Base-by-base conservation (phyloP, 2,113 vertebrate genomes). In the Pseudorhombus dupliciocellatus region DNA sequence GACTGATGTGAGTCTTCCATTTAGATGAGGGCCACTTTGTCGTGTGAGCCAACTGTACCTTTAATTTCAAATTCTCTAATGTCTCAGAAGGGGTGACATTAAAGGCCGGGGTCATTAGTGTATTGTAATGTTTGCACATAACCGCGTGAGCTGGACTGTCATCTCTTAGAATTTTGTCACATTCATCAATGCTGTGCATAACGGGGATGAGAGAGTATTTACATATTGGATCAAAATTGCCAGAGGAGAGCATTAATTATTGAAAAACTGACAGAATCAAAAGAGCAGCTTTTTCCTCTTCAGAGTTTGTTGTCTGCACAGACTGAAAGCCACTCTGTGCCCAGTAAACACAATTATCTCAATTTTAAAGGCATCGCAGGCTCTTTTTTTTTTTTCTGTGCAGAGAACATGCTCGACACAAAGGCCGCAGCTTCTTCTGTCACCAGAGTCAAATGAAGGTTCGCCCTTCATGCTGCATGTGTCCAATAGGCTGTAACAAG, bases 271-370 rank as follows among this genome's bases (percentile, higher is more conserved):
- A 84, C 84, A 87, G 86, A 91, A 91, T 92, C 88, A 93, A 90
- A 93, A 85, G 85, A 80, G 50, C 69, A 46, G 68, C 81, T 71
- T 85, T 76, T 79, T 81, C 57, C 66, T 52, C 67, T 67, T 64
- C 62, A 18, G 70, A 70, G 87, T 91, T 92, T 92, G 90, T 93
- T 92, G 88, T 81, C 75, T 82, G 70, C 64, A 54, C 82, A 74
- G 88, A 90, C 84, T 89, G 80, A 83, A 81, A 87, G 72, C 77
- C 81, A 62, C 82, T 84, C 64, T 44, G n/a, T 42, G 55, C 52
- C 65, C 79, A 88, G 86, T 92, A 92, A 92, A 93, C 90, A 93
- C 91, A 91, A 93, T 93, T 92, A 93, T 91, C 86, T 84, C 91
- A 91, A 93, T 93, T 93, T 87, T 84, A 73, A 84, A 90, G 84